phyloP scores from a whole-genome alignment of 2,888 invertebrate species.

The Apantesis nais region DNA sequence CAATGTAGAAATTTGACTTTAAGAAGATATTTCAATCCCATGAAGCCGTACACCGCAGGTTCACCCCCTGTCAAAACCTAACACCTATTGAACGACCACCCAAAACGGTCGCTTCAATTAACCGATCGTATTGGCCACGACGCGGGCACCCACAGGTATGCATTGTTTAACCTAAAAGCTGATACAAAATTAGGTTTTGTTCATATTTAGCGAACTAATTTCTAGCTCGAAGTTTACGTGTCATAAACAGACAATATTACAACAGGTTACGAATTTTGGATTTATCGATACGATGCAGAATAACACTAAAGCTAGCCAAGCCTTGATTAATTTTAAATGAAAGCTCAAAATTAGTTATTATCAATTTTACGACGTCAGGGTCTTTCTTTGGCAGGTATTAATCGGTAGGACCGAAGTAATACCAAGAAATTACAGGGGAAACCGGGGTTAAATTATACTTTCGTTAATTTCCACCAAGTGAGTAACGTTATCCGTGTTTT shows the following conservation, averaged over 20 bases:
- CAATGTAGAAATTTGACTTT: constrained; percentile 1
- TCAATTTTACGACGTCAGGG: no score
- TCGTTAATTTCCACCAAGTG: not conserved
- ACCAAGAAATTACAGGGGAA: not conserved
- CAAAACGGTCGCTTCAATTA: constrained; percentile 33
- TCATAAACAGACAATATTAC: not conserved
- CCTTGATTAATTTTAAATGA: not conserved
- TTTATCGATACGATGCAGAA: not conserved
- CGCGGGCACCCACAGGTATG: constrained; percentile 17
- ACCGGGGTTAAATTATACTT: not conserved
- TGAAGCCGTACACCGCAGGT: constrained; percentile 6
- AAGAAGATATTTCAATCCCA: constrained; percentile 11
- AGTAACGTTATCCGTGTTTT: no score
- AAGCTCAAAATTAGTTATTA: no score
- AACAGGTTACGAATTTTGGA: not conserved
- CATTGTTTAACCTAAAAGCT: constrained; percentile 24
- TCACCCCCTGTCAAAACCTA: constrained; percentile 16
- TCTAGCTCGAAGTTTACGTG: not conserved
- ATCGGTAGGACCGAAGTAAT: no score
- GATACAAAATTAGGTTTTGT: not conserved
- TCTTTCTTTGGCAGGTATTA: no score
- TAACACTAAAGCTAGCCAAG: not conserved
- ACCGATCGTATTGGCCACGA: constrained; percentile 21
- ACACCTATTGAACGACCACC: constrained; percentile 16
- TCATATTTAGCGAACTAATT: not conserved